Evolutionary conservation across 2,113 vertebrate species (phyloP), one percentile per base, ranked within the genome.

Genomic region (Apaloderma vittatum): DNA sequence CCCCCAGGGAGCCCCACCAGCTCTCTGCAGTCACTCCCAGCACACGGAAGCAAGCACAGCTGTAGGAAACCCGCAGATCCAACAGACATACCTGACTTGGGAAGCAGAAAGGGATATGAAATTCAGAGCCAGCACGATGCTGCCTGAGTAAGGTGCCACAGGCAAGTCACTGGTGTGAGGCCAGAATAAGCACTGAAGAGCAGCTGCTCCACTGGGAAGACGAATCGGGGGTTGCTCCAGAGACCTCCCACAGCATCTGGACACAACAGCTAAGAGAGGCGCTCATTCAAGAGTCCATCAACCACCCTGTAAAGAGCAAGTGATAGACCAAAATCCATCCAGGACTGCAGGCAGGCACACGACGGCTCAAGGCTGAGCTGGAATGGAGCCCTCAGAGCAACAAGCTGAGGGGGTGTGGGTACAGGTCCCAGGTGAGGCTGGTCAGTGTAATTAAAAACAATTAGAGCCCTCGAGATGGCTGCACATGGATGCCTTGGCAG

Each of bases 1-100:
- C n/a, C 87, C 59, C 11, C 49, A 13, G 46, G n/a, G 78, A 77
- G 86, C 46, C 67, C 66, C 66, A 82, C 49, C 71, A 65, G 63
- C 54, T 21, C 57, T 51, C 70, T 36, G 17, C 62, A 83, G 68
- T 19, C 26, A 3, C 30, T 74, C 43, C 54, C 11, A 5, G 61
- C 37, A 26, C 27, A 7, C 6, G 16, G 36, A 51, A 57, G 16
- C 0, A 0, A 66, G 24, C 2, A 0, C 11, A 62, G 40, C 45
- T 11, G 4, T 2, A 49, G 32, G 23, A 72, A 78, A 65, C 43
- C 55, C 10, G 1, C 3, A 1, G 68, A 85, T 49, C 22, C 24
- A 8, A 52, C 2, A 5, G 77, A 61, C 57, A 5, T 55, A 48
- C 26, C 63, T 59, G 59, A 34, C 17, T 14, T 4, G 6, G 30